Conservation (phyloP, 2,797 vertebrate genomes). For the Argyrosomus regius region DNA sequence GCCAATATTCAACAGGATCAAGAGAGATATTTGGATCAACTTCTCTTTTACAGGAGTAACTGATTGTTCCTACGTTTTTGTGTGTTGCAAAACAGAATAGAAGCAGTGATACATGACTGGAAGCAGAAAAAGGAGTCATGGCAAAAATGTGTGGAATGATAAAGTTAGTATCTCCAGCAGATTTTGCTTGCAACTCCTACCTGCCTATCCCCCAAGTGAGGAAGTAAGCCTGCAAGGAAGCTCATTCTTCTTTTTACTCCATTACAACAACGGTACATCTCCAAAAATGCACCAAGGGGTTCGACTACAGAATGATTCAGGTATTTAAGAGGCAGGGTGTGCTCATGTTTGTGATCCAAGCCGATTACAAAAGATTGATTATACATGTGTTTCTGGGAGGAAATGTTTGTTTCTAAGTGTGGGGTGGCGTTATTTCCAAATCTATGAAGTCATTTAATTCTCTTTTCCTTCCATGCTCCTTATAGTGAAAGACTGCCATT, state of each 20-base stretch:
- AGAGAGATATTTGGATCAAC: no score
- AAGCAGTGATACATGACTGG: neutral
- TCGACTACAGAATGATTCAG: neutral
- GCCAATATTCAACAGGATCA: no score
- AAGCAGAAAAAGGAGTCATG: no score
- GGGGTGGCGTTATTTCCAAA: neutral
- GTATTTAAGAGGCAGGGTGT: neutral
- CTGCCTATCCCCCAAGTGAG: neutral
- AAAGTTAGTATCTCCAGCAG: neutral
- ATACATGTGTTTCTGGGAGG: neutral
- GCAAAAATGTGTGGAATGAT: no score
- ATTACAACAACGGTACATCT: neutral
- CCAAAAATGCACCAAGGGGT: neutral
- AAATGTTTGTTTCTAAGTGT: neutral
- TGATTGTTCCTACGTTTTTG: no score
- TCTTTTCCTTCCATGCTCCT: conserved; percentile 13
- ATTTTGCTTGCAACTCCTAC: neutral
- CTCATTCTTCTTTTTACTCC: neutral
- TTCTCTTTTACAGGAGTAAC: no score
- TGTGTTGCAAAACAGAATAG: neutral
- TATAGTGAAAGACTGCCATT: conserved; percentile 53
- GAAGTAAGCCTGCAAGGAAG: no score
- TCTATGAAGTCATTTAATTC: conserved; percentile 20
- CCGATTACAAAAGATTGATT: neutral
- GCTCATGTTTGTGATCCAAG: neutral